These are phyloP conservation scores for Euwallacea fornicatus DNA, from an alignment of 1,140 invertebrate species.

Conservation along the genomic window DNA sequence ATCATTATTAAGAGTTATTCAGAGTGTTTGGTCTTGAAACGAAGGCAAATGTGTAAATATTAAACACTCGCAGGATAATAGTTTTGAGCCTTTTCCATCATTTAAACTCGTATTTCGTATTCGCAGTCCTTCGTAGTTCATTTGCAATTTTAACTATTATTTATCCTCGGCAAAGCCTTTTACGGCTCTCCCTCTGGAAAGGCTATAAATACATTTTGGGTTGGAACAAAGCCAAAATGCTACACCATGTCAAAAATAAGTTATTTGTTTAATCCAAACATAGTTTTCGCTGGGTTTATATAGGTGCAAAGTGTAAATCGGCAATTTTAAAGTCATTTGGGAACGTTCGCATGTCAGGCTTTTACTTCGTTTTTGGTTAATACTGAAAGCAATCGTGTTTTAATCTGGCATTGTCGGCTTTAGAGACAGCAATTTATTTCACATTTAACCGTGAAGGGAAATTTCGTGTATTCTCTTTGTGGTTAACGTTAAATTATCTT, in stretches of 20 bases:
- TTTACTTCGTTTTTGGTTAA: slow-evolving; percentile 24
- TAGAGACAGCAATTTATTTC: slow-evolving; percentile 31
- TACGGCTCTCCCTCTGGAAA: no score
- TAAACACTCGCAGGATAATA: no score
- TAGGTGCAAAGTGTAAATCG: slow-evolving; percentile 22
- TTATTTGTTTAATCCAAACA: neutral
- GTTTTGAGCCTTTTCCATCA: no score
- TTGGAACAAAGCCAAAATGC: no score
- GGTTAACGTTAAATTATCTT: slow-evolving; percentile 9
- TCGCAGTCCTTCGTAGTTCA: no score
- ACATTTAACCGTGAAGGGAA: slow-evolving; percentile 25
- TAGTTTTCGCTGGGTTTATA: slow-evolving; percentile 5
- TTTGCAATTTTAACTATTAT: no score
- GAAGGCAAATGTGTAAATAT: no score
- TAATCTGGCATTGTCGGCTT: slow-evolving; percentile 24
- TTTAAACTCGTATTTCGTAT: no score
- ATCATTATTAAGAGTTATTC: no score
- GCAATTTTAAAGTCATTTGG: slow-evolving; percentile 29
- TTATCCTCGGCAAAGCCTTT: no score
- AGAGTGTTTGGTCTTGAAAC: no score
- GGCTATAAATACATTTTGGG: no score
- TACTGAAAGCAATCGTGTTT: slow-evolving; percentile 27
- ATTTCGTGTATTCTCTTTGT: slow-evolving; percentile 9
- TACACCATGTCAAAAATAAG: neutral
- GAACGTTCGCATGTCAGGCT: slow-evolving; percentile 23